Percentiles rank a stretch among this genome's conserved stretches.
Conservation (phyloP, 2,888 invertebrate genomes). For the Hyles lineata region DNA sequence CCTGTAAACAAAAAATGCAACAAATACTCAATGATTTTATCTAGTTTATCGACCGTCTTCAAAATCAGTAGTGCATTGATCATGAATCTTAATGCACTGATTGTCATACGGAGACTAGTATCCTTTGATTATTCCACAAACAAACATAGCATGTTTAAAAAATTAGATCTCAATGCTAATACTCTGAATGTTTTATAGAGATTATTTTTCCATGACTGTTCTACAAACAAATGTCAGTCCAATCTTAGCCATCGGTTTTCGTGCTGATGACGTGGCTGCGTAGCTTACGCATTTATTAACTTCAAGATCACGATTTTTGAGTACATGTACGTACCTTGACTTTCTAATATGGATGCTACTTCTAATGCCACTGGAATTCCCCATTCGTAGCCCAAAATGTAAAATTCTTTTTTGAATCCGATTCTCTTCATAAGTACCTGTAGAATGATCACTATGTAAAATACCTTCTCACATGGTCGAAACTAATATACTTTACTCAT, state of each 20-base stretch:
- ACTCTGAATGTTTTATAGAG: neutral
- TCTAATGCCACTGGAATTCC: conserved; percentile 58
- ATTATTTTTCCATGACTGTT: too few relatives aligned
- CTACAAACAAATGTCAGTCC: too few relatives aligned
- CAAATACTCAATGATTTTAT: too few relatives aligned
- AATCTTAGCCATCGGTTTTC: too few relatives aligned
- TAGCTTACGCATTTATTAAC: neutral
- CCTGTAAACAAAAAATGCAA: conserved; percentile 42
- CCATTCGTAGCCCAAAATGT: conserved; percentile 58
- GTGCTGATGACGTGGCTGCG: neutral
- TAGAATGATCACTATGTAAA: conserved; percentile 28
- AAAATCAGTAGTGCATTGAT: conserved; percentile 16
- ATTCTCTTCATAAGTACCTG: conserved; percentile 52
- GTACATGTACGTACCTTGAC: conserved; percentile 47
- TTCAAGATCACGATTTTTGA: neutral
- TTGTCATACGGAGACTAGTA: neutral
- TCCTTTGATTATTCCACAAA: too few relatives aligned
- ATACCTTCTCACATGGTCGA: neutral
- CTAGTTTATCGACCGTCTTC: neutral
- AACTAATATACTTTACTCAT: neutral
- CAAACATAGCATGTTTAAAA: too few relatives aligned
- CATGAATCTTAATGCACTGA: conserved; percentile 17
- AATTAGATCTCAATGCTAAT: too few relatives aligned
- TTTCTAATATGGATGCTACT: conserved; percentile 58
- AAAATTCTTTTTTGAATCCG: conserved; percentile 48